Base-by-base conservation (phyloP, 2,113 vertebrate genomes). In the Xiphophorus maculatus region DNA sequence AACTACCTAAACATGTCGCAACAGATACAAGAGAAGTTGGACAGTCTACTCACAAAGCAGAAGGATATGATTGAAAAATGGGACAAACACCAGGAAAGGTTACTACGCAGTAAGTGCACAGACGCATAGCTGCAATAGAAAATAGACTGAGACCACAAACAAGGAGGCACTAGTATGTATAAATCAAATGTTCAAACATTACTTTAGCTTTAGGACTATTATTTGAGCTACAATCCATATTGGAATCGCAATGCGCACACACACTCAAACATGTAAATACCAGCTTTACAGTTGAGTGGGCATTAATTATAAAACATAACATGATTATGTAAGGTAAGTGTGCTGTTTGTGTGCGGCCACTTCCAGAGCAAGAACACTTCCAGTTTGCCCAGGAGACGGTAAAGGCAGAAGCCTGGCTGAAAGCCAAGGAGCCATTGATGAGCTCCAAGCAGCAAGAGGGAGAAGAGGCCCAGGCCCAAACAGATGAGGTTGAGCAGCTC, bases 401-500 rank as follows among this genome's bases (percentile, higher is more conserved):
- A 4, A 94, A 93, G 76, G 96, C 96, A 0, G 96, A 97, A 85
- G 95, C 96, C 66, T 97, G 97, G 96, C 94, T 97, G 0, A 94
- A 95, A 80, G 94, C 95, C 80, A 97, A 97, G 83, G 97, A 98
- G 84, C 96, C 97, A 0, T 83, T 97, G 76, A 94, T 94, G 87
- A 87, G 88, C 71, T 90, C 91, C 73, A 92, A 80, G 54, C 86
- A 90, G 73, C 87, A 85, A 29, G 80, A 94, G 92, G 87, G 91
- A 94, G 67, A 95, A 0, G 95, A 94, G 82, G 92, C 96, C 84
- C 96, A 92, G 13, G 84, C 93, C 79, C 96, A 95, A 1, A 95
- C 95, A 2, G 96, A 97, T 0, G 97, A 98, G 84, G 97, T 97
- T 5, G 96, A 98, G 89, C 96, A 94, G 88, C 95, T 98, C 93